Evolutionary conservation across 2,888 invertebrate species (phyloP).

Genomic region (Plusia festucae): DNA sequence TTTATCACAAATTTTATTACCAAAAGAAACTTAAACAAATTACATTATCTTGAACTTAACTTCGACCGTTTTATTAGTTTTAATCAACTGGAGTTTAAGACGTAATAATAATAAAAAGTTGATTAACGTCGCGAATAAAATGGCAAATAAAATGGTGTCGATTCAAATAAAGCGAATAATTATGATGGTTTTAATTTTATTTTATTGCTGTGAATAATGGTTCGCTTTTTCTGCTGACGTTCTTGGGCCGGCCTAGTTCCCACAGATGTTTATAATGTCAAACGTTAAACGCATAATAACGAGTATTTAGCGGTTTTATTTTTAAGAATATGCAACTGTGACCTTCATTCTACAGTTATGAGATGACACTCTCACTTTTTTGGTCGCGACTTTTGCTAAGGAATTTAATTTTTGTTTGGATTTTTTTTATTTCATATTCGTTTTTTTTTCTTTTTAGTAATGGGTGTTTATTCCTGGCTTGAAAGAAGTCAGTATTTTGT

Average conservation of each 20-base stretch:
- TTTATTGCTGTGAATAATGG: conserved; percentile 31
- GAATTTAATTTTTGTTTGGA: background rate
- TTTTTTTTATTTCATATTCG: background rate
- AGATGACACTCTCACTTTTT: conserved; percentile 36
- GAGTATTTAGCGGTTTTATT: conserved; percentile 41
- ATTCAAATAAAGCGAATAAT: conserved; percentile 36
- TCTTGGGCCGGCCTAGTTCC: conserved; percentile 72
- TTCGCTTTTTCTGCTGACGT: conserved; percentile 59
- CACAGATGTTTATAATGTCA: conserved; percentile 68
- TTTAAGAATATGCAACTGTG: conserved; percentile 34
- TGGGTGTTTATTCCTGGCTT: no score
- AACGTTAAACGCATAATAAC: conserved; percentile 66
- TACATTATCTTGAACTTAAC: background rate
- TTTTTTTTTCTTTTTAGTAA: background rate
- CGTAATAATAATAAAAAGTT: conserved; percentile 31
- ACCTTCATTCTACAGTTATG: conserved; percentile 42
- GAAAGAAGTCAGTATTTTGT: no score
- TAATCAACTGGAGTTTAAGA: conserved; percentile 8
- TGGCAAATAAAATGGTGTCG: conserved; percentile 23
- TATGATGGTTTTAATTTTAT: conserved; percentile 29
- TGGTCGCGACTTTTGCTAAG: background rate
- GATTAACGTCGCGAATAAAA: conserved; percentile 13
- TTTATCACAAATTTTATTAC: background rate
- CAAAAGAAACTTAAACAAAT: conserved; percentile 20
- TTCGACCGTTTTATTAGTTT: conserved; percentile 12